Evolutionary conservation across 2,113 vertebrate genomes (phyloP).

Genomic region (Cynoglossus semilaevis): DNA sequence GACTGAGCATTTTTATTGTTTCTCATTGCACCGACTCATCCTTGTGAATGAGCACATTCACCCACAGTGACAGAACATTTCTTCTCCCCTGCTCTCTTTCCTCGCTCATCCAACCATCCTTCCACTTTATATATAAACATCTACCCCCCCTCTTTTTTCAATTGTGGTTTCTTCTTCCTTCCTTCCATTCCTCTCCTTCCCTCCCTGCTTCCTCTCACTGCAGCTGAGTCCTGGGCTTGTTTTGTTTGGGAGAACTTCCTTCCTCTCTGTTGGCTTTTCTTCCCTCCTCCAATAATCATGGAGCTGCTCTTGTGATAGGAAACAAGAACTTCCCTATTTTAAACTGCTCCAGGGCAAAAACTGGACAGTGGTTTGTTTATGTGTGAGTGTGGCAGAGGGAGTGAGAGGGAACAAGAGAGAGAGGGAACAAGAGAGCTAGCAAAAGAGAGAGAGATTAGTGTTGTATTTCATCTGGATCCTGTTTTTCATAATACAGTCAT

Average conservation of each 20-base stretch:
- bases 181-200: slow-evolving; percentile 5
- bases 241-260: slow-evolving; percentile 47
- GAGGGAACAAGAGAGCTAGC: no score
- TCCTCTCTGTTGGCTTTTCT: slow-evolving; percentile 45
- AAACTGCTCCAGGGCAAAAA: slow-evolving; percentile 18
- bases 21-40: slow-evolving; percentile 62
- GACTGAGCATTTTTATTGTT: slow-evolving; percentile 72
- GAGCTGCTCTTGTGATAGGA: slow-evolving; percentile 60
- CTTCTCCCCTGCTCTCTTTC: neutral
- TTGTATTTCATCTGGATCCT: slow-evolving; percentile 5
- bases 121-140: neutral
- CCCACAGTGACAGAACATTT: slow-evolving; percentile 29
- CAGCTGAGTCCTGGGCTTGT: slow-evolving; percentile 37
- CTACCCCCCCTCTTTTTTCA: neutral
- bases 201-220: slow-evolving; percentile 16
- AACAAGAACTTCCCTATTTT: slow-evolving; percentile 53
- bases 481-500: slow-evolving; percentile 1
- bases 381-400: neutral
- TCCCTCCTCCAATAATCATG: slow-evolving; percentile 20
- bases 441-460: no score
- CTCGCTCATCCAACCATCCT: neutral
- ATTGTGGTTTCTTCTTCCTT: slow-evolving; percentile 4
- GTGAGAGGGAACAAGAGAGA: neutral
- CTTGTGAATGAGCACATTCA: slow-evolving; percentile 48
- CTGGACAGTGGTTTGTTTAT: neutral